Percentiles rank a stretch among this genome's conserved stretches.
Conservation (phyloP, 2,888 invertebrate species). For the Oscheius sp. region DNA sequence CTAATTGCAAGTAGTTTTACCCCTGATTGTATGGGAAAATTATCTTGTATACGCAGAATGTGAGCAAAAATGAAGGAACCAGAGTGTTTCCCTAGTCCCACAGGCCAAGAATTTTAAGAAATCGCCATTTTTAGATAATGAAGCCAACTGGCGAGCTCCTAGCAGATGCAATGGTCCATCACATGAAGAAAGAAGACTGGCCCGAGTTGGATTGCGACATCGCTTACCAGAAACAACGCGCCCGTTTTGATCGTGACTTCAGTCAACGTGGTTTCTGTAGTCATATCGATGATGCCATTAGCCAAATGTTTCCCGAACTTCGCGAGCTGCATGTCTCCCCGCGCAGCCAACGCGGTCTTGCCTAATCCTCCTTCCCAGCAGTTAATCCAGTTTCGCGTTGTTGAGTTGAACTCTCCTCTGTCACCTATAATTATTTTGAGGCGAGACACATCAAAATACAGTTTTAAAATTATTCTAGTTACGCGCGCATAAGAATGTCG, state of each 20-base stretch:
- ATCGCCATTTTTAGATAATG: conserved; percentile 61
- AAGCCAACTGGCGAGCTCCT: conserved; percentile 66
- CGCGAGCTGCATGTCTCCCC: conserved; percentile 6
- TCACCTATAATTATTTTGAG: not conserved
- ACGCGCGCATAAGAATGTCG: too few relatives aligned
- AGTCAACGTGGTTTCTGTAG: conserved; percentile 68
- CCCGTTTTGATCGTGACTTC: conserved; percentile 68
- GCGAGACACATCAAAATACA: too few relatives aligned
- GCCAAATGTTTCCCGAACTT: conserved; percentile 59
- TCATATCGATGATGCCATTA: conserved; percentile 68
- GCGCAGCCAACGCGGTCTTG: conserved; percentile 11
- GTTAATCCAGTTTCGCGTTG: not conserved
- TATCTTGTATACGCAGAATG: not conserved
- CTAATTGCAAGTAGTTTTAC: too few relatives aligned
- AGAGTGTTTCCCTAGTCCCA: too few relatives aligned
- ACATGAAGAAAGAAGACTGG: conserved; percentile 69
- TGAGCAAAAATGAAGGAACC: too few relatives aligned
- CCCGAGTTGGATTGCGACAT: conserved; percentile 68
- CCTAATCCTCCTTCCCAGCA: conserved; percentile 8
- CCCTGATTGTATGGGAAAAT: too few relatives aligned
- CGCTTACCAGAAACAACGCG: conserved; percentile 64
- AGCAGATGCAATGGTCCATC: conserved; percentile 69
- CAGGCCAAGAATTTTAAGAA: too few relatives aligned
- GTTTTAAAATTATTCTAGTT: too few relatives aligned
- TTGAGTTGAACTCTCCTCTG: not conserved